These are phyloP conservation scores for Triplophysa siluroides DNA, from an alignment of 2,113 vertebrate genomes.

Conservation along the genomic window DNA sequence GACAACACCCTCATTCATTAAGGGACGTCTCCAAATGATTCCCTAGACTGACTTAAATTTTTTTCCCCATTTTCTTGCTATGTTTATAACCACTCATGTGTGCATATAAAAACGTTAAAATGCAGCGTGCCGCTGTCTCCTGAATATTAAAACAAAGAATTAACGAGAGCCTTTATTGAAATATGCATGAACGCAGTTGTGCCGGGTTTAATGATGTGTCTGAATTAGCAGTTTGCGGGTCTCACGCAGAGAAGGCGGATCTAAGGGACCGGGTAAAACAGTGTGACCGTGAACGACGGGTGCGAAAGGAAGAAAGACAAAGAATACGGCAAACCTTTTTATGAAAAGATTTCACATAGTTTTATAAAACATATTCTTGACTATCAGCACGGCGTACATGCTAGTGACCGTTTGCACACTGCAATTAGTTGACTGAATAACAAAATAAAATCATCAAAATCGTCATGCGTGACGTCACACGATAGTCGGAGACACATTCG, in stretches of 20 bases:
- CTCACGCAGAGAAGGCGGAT: constrained; percentile 35
- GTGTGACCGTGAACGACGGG: background rate
- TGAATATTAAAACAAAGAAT: constrained; percentile 62
- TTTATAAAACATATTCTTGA: constrained; percentile 9
- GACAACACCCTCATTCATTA: background rate
- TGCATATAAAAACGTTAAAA: constrained; percentile 49
- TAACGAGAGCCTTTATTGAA: constrained; percentile 62
- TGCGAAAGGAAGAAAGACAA: background rate
- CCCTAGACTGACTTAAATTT: constrained; percentile 24
- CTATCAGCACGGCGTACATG: constrained; percentile 8
- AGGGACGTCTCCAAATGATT: constrained; percentile 17
- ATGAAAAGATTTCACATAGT: constrained; percentile 10
- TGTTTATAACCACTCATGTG: constrained; percentile 33
- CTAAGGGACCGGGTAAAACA: background rate
- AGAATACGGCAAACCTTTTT: background rate
- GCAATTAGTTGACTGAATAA: background rate
- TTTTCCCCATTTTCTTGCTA: constrained; percentile 1
- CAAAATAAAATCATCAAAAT: constrained; percentile 25
- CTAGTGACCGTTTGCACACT: background rate
- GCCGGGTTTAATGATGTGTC: constrained; percentile 54
- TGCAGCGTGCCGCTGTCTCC: constrained; percentile 34
- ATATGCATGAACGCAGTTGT: constrained; percentile 66
- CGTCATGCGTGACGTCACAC: background rate
- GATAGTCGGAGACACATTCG: background rate
- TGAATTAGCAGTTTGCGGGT: constrained; percentile 36